A percentile compares a stretch with the other conserved stretches of the same genome.
These are phyloP conservation scores for Mechanitis mazaeus DNA, from an alignment of 2,888 invertebrate genomes.

Conservation along the genomic window DNA sequence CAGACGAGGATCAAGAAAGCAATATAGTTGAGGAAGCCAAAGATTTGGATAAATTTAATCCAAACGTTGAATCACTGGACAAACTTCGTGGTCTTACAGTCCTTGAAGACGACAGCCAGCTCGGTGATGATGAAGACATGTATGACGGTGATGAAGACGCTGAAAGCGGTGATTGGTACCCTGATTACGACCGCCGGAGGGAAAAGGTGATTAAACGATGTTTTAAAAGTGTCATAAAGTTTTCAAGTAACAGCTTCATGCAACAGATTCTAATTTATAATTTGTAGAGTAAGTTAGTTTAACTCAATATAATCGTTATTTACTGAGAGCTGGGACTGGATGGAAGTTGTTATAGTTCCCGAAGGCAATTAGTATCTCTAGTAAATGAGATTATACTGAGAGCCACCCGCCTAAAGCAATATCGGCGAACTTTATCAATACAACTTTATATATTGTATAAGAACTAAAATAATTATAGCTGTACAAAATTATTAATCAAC, in stretches of 20 bases:
- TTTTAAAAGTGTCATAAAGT: background rate
- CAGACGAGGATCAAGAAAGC: constrained; percentile 56
- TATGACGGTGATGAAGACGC: constrained; percentile 50
- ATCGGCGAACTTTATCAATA: background rate
- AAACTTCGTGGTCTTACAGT: constrained; percentile 62
- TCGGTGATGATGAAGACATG: constrained; percentile 56
- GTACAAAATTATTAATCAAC: too few species aligned
- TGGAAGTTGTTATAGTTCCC: constrained; percentile 10
- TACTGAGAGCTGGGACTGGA: background rate
- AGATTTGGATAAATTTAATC: constrained; percentile 34
- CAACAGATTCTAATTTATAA: too few species aligned
- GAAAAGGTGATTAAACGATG: constrained; percentile 42
- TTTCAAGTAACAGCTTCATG: background rate
- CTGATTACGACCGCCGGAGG: constrained; percentile 55
- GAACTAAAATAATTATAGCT: background rate
- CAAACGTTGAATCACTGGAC: constrained; percentile 46
- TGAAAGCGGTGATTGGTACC: constrained; percentile 65
- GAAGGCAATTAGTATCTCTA: constrained; percentile 8
- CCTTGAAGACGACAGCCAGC: constrained; percentile 52
- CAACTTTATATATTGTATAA: background rate
- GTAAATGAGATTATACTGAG: constrained; percentile 13
- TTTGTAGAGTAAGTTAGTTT: background rate
- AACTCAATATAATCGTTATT: background rate
- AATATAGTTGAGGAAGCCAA: constrained; percentile 33
- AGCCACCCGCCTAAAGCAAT: background rate